phyloP scores from a whole-genome alignment of 2,797 vertebrate genomes.

The Sciurus vulgaris region DNA sequence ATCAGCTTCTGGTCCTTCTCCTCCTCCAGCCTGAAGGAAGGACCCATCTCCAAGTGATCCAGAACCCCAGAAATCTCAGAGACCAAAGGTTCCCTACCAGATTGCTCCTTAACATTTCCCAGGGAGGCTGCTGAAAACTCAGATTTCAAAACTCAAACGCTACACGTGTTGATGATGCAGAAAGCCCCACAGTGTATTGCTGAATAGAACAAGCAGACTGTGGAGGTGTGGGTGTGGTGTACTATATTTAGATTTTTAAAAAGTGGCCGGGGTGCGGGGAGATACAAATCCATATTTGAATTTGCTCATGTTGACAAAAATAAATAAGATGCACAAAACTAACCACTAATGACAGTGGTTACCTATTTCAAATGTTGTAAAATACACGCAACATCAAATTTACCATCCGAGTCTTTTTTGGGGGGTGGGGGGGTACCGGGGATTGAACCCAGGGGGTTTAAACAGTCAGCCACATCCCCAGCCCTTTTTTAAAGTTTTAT shows the following conservation, averaged over 20 bases:
- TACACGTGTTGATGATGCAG: not conserved
- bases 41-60: not conserved
- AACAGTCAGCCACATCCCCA: no score
- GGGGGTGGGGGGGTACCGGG: no score
- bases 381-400: not conserved
- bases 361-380: not conserved
- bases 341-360: not conserved
- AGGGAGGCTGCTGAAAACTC: not conserved
- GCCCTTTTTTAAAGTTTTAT: no score
- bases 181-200: not conserved
- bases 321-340: not conserved
- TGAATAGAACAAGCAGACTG: not conserved
- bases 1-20: not conserved
- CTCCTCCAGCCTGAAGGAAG: not conserved
- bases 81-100: not conserved
- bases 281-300: not conserved
- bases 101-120: not conserved
- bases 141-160: not conserved
- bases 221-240: accelerated
- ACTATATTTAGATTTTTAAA: not conserved
- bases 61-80: not conserved
- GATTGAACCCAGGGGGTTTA: no score
- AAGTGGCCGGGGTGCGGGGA: not conserved
- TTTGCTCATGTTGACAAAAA: not conserved
- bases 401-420: no score